Base-by-base conservation (phyloP, 2,113 vertebrate species). In the Hyla sarda region DNA sequence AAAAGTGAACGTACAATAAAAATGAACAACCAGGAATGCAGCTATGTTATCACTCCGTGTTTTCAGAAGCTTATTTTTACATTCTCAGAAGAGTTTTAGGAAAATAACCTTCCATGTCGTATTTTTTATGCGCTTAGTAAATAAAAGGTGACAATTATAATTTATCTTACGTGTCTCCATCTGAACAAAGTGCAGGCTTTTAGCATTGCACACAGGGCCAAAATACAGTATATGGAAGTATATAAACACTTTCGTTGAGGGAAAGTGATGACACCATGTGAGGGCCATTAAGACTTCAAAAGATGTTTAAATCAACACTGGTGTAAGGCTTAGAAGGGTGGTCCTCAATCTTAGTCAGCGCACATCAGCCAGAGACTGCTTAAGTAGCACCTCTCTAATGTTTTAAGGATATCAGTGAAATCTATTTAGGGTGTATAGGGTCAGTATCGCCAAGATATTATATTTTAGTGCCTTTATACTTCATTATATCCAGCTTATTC, bases 241-340 rank as follows among this genome's bases (percentile, higher is more conserved):
- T 69, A 82, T 71, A 82, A 82, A 82, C 47, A 82, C 45, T 71
- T 69, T 32, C 9, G 19, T 48, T 52, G 48, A 73, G 67, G 9
- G 48, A 73, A 83, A 83, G 48, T 73, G 81, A 71, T 82, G 32
- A 83, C 50, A 73, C 67, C 65, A 73, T 56, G 30, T 73, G 50
- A 72, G 67, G 50, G 67, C 32, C 41, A 73, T 83, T 83, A 73
- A n/a, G 67, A 73, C 82, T 83, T 83, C 82, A 83, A 83, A 83
- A 34, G 67, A 25, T 62, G 4, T 25, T 83, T 72, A 56, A 19
- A 21, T 83, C 21, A 83, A 83, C 65, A 72, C 23, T 3, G 65
- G 12, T 73, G 28, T 41, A 56, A 82, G 28, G 62, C 50, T 82
- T 82, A 65, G 77, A 80, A 60, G 25, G 37, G 58, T 62, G 41